A percentile compares a stretch with the other conserved stretches of the same genome.
Conservation (phyloP, 2,888 invertebrate species). For the Cephus nigrinus region DNA sequence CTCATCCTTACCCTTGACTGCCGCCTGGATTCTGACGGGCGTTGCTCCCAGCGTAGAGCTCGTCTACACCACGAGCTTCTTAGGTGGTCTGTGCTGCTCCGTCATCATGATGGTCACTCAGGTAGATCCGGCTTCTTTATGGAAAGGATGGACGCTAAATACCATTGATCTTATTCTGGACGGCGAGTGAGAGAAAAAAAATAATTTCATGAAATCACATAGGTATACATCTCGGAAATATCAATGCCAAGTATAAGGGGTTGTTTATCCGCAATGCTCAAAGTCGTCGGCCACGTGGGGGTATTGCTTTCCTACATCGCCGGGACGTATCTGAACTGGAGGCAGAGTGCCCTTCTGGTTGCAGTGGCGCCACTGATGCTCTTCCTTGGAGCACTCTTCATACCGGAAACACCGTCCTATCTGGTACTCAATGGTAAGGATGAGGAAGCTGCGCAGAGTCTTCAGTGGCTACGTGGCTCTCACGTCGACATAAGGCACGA, state of each 20-base stretch:
- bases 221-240: constrained; percentile 92
- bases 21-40: constrained; percentile 85
- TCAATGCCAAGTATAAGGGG: constrained; percentile 88
- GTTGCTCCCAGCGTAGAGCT: constrained; percentile 81
- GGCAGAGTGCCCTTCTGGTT: constrained; percentile 84
- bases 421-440: constrained; percentile 82
- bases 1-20: constrained; percentile 80
- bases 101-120: constrained; percentile 82
- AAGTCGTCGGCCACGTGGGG: constrained; percentile 87
- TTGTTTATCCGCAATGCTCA: constrained; percentile 86
- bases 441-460: constrained; percentile 76
- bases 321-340: constrained; percentile 87
- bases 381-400: constrained; percentile 79
- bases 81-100: constrained; percentile 85
- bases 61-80: constrained; percentile 86
- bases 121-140: constrained; percentile 64
- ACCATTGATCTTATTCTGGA: not conserved
- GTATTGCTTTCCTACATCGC: constrained; percentile 85
- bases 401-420: constrained; percentile 92
- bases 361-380: constrained; percentile 82
- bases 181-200: not conserved
- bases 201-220: constrained; percentile 43
- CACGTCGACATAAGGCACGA: constrained; percentile 82
- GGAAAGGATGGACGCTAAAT: not conserved
- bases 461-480: constrained; percentile 86